Evolutionary conservation across 2,888 invertebrate genomes (phyloP), one percentile per base, ranked within the genome.

Genomic region (Amorpha juglandis): DNA sequence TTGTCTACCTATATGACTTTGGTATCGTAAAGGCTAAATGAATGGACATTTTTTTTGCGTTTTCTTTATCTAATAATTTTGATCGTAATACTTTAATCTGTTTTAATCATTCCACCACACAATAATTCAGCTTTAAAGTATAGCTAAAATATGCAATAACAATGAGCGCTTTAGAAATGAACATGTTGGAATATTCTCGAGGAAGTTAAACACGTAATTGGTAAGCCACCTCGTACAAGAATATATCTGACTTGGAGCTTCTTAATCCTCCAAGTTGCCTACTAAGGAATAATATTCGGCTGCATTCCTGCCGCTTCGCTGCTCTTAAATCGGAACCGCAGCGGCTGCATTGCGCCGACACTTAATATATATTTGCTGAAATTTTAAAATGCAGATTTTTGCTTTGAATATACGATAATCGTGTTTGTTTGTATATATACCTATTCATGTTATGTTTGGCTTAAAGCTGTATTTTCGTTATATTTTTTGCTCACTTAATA

Each of bases 251-350:
- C 16, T 58, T 58, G 58, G 19, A 52, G 52, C 6, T 58, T 58
- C 58, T 58, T 58, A 58, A 58, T 58, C 58, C 42, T n/a, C 58
- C 42, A 58, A 58, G 58, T 58, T 58, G 58, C 16, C 19, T 42
- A 38, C 58, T 69, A 76, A 77, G 75, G 75, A 77, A 81, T 80
- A 79, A 80, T 77, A 77, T 80, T 76, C 72, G 74, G 79, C 77
- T 77, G 78, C 78, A 80, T 83, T 80, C 74, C 78, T 78, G 78
- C 64, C 71, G 66, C 74, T 72, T 67, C 73, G 75, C 35, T 78
- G 76, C 78, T 74, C 75, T 76, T 71, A 76, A 76, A 78, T 79
- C 76, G 74, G 70, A 69, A 74, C 71, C 74, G 66, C 78, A 77
- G 68, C 73, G 69, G 69, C 71, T 76, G 75, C 74, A 74, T 58